phyloP scores from a whole-genome alignment of 2,113 vertebrate genomes.

The Nettapus auritus region DNA sequence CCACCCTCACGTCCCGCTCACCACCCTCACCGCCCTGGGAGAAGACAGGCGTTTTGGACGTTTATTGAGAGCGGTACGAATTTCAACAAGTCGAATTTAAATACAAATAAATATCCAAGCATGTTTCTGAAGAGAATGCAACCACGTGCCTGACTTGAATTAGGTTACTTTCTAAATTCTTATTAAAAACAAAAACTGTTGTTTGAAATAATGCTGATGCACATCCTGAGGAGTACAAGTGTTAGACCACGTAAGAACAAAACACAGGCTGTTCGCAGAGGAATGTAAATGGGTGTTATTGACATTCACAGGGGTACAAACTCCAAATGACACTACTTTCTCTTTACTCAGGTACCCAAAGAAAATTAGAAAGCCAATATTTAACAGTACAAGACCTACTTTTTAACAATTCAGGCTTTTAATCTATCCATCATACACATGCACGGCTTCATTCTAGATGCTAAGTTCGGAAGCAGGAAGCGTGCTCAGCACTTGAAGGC shows the following conservation, averaged over 20 bases:
- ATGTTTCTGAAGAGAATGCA: constrained; percentile 52
- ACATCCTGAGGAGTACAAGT: background rate
- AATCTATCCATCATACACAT: background rate
- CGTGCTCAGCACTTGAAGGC: background rate
- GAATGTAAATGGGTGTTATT: background rate
- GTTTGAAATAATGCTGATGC: background rate
- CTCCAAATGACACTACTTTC: background rate
- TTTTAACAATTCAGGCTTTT: background rate
- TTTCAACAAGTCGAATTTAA: constrained; percentile 67
- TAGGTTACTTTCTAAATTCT: constrained; percentile 44
- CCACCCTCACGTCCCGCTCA: constrained; percentile 49
- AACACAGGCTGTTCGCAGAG: background rate
- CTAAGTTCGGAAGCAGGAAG: background rate
- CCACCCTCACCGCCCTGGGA: constrained; percentile 45
- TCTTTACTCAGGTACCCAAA: background rate
- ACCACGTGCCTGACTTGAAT: background rate
- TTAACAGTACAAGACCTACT: background rate
- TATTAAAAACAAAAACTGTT: constrained; percentile 50
- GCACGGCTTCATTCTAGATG: background rate
- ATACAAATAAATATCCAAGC: constrained; percentile 75
- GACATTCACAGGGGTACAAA: background rate
- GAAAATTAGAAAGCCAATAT: background rate
- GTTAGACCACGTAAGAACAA: background rate
- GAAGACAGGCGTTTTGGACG: constrained; percentile 57
- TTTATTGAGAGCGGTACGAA: constrained; percentile 72